Percentiles rank a stretch among this genome's conserved stretches.
These are phyloP conservation scores for Hyperopisus bebe DNA, from an alignment of 2,113 vertebrate species.

Conservation along the genomic window DNA sequence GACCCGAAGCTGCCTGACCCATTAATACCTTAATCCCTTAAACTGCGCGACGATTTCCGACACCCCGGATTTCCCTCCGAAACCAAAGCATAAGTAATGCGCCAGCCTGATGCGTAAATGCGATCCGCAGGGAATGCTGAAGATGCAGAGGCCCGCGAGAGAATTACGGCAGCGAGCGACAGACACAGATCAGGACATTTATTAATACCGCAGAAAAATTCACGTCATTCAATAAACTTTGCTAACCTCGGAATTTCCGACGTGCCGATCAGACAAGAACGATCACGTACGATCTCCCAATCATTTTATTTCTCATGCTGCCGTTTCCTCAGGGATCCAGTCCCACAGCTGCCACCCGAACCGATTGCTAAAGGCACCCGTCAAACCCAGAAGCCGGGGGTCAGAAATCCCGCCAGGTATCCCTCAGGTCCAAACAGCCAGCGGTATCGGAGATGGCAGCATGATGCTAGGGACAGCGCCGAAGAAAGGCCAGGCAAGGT, in stretches of 20 bases:
- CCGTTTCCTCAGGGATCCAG: conserved; percentile 19
- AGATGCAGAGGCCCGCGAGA: conserved; percentile 50
- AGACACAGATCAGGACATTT: conserved; percentile 44
- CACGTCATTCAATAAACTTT: conserved; percentile 58
- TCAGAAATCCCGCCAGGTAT: conserved; percentile 71
- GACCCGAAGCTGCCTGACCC: conserved; percentile 37
- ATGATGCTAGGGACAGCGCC: conserved; percentile 44
- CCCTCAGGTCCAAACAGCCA: conserved; percentile 58
- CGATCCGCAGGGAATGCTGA: conserved; percentile 24
- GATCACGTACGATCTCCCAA: conserved; percentile 37
- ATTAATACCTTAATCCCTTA: conserved; percentile 39
- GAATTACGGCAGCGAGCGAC: conserved; percentile 55
- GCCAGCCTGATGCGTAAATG: background rate
- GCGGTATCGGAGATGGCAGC: conserved; percentile 49
- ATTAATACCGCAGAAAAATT: conserved; percentile 54
- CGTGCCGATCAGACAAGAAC: conserved; percentile 43
- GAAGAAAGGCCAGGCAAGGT: conserved; percentile 55
- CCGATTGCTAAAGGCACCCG: conserved; percentile 59
- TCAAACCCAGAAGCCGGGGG: conserved; percentile 69
- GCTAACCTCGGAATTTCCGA: conserved; percentile 47
- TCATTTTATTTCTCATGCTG: background rate
- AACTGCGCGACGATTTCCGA: conserved; percentile 39
- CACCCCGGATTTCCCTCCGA: conserved; percentile 18
- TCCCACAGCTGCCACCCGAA: conserved; percentile 42
- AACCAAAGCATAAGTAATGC: background rate